A percentile compares a stretch with the other conserved stretches of the same genome.
phyloP scores from a whole-genome alignment of 2,888 invertebrate genomes.

The Criorhina ranunculi region DNA sequence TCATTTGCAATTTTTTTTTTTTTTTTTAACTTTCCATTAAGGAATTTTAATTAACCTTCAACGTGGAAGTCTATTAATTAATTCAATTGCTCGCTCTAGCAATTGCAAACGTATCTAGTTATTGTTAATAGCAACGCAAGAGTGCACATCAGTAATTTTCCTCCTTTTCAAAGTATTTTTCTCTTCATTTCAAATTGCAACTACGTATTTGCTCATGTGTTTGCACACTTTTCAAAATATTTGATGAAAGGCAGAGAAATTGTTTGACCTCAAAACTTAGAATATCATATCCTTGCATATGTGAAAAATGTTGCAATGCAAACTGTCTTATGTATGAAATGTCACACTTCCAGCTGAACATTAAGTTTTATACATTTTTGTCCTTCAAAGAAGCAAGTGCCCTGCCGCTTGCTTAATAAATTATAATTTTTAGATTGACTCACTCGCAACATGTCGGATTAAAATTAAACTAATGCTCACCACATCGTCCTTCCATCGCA shows the following conservation, averaged over 20 bases:
- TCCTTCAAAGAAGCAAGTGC: no score
- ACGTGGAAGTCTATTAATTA: conserved; percentile 64
- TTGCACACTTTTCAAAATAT: no score
- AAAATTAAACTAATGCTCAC: conserved; percentile 57
- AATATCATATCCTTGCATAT: no score
- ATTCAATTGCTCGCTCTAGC: conserved; percentile 38
- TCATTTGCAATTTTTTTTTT: background rate
- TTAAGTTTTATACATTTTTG: no score
- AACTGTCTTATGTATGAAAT: no score
- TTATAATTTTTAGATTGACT: conserved; percentile 50
- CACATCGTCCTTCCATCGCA: conserved; percentile 15
- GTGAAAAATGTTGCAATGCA: no score
- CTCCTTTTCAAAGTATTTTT: conserved; percentile 17
- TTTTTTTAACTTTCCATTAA: conserved; percentile 57
- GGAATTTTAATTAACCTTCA: conserved; percentile 70
- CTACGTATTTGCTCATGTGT: no score
- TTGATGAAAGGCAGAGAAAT: no score
- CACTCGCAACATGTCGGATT: conserved; percentile 42
- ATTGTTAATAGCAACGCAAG: conserved; percentile 63
- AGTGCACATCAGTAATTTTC: conserved; percentile 56
- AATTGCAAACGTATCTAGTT: conserved; percentile 51
- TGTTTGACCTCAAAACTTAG: no score
- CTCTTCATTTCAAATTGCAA: background rate
- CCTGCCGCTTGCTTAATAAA: conserved; percentile 39
- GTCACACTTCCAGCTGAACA: no score